phyloP scores from a whole-genome alignment of 2,797 vertebrate species.

The Momotus momota region DNA sequence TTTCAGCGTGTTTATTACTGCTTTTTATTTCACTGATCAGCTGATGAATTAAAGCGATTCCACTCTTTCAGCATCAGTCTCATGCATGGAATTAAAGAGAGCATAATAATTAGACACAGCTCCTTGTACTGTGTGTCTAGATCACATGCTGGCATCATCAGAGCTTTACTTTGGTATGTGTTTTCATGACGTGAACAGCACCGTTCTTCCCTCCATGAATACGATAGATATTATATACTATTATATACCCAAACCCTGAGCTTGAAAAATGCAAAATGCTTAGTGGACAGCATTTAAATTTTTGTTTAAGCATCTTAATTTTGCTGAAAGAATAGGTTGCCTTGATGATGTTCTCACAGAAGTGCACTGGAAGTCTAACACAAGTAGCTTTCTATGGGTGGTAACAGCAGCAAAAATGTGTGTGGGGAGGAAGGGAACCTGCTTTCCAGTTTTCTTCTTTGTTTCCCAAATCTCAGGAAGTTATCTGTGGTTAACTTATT shows the following conservation, averaged over 20 bases:
- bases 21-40: constrained; percentile 8
- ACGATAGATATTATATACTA: neutral
- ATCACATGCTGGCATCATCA: neutral
- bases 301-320: neutral
- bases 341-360: neutral
- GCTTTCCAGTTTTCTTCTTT: neutral
- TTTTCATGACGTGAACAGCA: neutral
- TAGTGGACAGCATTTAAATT: neutral
- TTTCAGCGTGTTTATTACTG: neutral
- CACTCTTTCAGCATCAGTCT: neutral
- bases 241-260: neutral
- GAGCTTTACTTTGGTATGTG: neutral
- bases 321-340: neutral
- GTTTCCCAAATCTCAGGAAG: neutral
- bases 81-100: neutral
- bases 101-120: neutral
- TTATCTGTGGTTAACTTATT: neutral
- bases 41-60: constrained; percentile 12
- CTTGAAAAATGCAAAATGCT: neutral
- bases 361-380: fast-evolving
- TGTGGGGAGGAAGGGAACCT: neutral
- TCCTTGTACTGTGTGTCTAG: neutral
- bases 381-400: neutral
- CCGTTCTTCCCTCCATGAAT: neutral
- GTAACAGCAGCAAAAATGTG: neutral